Percentiles rank a stretch among this genome's conserved stretches.
Conservation (phyloP, 2,888 invertebrate genomes). For the Macrosiphum euphorbiae region DNA sequence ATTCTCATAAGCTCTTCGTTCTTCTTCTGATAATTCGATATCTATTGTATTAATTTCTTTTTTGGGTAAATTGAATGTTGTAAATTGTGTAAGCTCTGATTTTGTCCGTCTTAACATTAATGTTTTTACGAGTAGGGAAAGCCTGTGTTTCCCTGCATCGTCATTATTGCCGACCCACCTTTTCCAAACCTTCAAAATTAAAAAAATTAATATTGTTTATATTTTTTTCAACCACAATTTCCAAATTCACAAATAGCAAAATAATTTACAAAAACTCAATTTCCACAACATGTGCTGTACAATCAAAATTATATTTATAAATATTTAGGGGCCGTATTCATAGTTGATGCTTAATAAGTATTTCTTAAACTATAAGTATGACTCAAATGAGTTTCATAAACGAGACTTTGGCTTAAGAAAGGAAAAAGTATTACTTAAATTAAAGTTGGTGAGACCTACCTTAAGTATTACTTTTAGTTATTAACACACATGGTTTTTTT, state of each 20-base stretch:
- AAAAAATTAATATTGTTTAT: background rate
- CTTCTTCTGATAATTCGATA: slow-evolving; percentile 78
- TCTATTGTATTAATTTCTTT: slow-evolving; percentile 74
- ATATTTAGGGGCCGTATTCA: too few relatives aligned
- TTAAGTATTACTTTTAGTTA: too few relatives aligned
- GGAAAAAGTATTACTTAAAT: too few relatives aligned
- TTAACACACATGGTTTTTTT: too few relatives aligned
- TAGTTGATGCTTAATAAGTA: too few relatives aligned
- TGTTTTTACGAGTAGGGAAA: slow-evolving; percentile 86
- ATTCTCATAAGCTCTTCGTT: slow-evolving; percentile 84
- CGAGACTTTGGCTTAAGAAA: too few relatives aligned
- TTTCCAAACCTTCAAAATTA: slow-evolving; percentile 81
- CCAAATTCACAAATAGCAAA: background rate
- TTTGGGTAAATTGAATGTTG: slow-evolving; percentile 73
- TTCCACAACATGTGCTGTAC: background rate
- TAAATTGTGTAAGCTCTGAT: slow-evolving; percentile 76
- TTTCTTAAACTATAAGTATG: too few relatives aligned
- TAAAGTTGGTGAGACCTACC: too few relatives aligned
- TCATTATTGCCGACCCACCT: slow-evolving; percentile 90
- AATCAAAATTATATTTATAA: background rate
- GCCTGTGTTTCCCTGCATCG: slow-evolving; percentile 81
- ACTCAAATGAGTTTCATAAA: too few relatives aligned
- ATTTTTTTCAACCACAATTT: background rate
- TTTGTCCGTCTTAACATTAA: slow-evolving; percentile 92
- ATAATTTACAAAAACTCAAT: background rate